Evolutionary conservation across 2,888 invertebrate genomes (phyloP), one percentile per base, ranked within the genome.

Genomic region (Drosophila leonis): DNA sequence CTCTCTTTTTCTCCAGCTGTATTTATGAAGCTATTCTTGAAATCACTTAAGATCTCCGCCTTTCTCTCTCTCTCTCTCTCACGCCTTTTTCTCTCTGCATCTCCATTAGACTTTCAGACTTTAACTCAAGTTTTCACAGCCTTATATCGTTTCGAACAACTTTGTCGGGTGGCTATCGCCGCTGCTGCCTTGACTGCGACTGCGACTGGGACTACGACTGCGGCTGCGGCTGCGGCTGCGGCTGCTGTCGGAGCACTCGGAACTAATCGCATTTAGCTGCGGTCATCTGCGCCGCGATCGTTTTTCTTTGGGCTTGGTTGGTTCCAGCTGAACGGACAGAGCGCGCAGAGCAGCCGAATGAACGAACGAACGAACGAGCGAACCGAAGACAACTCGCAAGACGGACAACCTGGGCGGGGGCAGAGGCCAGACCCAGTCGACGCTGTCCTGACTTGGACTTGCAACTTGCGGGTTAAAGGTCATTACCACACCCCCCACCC

Each of bases 241-340:
- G 54, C 70, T 55, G 82, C 84, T 80, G 78, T 84, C 89, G 85
- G 83, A 91, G 84, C 82, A 91, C 83, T 87, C 82, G 91, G 88
- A 90, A 91, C 91, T 88, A 91, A 91, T 91, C 83, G 88, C 84
- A 82, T 90, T 91, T 90, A 82, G 91, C 78, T 90, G 90, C 91
- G 92, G 92, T 91, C 91, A 91, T 91, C 92, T 91, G 91, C 81
- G 76, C 74, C 61, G 82, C 83, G 90, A 90, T 88, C 85, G 88
- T 78, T 79, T 82, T 82, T 78, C 87, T 78, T 75, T 81, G 74
- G 64, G 62, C 70, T 76, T 76, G 77, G 77, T 89, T 89, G 88
- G 90, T 89, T 84, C 85, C 83, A 84, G 80, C 69, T 72, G 78
- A 65, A 71, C 42, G 35, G 62, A 51, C 82, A 75, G 54, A 13